Evolutionary conservation across 2,888 invertebrate species (phyloP).

Genomic region (Pediacus dermestoides): DNA sequence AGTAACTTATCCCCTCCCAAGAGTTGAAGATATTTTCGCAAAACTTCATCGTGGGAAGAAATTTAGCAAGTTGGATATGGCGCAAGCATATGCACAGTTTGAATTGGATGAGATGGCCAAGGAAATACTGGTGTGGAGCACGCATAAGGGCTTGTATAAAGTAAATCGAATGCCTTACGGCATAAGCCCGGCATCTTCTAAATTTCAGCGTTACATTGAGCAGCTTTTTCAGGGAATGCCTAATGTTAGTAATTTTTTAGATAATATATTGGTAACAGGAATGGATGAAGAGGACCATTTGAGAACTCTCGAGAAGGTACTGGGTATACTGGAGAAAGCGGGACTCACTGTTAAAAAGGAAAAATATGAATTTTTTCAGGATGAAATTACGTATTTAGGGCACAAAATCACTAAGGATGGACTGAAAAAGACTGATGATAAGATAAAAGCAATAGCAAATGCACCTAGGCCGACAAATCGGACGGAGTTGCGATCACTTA

Average conservation of each 20-base stretch:
- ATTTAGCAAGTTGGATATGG: constrained; percentile 26
- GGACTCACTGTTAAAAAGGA: constrained; percentile 30
- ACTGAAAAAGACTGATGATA: constrained; percentile 14
- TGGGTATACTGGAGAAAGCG: constrained; percentile 25
- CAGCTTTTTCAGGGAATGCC: constrained; percentile 32
- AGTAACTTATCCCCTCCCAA: constrained; percentile 23
- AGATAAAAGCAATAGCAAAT: constrained; percentile 19
- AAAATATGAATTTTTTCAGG: constrained; percentile 39
- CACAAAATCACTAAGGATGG: constrained; percentile 19
- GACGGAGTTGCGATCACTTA: constrained; percentile 16
- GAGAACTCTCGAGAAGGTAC: constrained; percentile 25
- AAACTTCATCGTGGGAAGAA: constrained; percentile 18
- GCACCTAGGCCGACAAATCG: constrained; percentile 15
- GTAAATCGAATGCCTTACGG: constrained; percentile 42
- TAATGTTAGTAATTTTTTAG: constrained; percentile 31
- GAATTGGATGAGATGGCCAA: constrained; percentile 32
- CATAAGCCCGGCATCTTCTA: constrained; percentile 34
- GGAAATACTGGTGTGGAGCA: constrained; percentile 33
- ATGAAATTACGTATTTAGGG: constrained; percentile 36
- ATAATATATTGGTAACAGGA: constrained; percentile 35
- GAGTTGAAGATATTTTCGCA: constrained; percentile 23
- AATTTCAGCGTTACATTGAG: constrained; percentile 40
- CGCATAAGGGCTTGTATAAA: constrained; percentile 39
- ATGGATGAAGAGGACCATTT: constrained; percentile 24
- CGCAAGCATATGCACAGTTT: constrained; percentile 39